Base-by-base conservation (phyloP, 2,888 invertebrate genomes). In the Scaptomyza polygonia region DNA sequence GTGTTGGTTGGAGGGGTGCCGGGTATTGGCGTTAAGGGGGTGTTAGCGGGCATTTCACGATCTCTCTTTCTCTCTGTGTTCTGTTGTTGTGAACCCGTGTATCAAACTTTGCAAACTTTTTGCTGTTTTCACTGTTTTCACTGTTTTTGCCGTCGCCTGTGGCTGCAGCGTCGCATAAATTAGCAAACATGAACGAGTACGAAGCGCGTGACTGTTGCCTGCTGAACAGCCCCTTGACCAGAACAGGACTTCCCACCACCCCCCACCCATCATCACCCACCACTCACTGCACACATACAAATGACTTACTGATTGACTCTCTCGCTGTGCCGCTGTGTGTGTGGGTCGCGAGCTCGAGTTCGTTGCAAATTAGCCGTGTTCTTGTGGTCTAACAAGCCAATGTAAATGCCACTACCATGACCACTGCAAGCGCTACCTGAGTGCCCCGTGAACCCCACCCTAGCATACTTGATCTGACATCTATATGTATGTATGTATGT, bases 251-350 rank as follows among this genome's bases (percentile, higher is more conserved):
- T n/a, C n/a, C n/a, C n/a, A n/a, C n/a, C n/a, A 12, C 5, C 14
- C 14, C 27, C 7, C 36, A n/a, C 34, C 11, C 25, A 9, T 6
- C 40, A 14, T 8, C 25, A 9, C 18, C 30, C 18, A 16, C 11
- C 2, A 9, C 12, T 8, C 11, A 27, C 18, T 44, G 7, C 21
- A 40, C 43, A 51, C 77, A 67, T 65, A 62, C 69, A 67, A 82
- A 87, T 79, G 87, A 63, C 73, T 70, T 68, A 53, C 87, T 87
- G 87, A 82, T 87, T 82, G 87, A 79, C 85, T 66, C 16, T 16
- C 16, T 8, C 16, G 14, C 16, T 55, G 39, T 42, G 44, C 25
- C 34, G n/a, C n/a, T n/a, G n/a, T 39, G 40, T 16, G 32, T 47
- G 21, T 47, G 7, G 42, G 43, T 43, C 54, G 32, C 51, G 11